A percentile compares a stretch with the other conserved stretches of the same genome.
phyloP scores from a whole-genome alignment of 2,888 invertebrate genomes.

The Chymomyza amoena region DNA sequence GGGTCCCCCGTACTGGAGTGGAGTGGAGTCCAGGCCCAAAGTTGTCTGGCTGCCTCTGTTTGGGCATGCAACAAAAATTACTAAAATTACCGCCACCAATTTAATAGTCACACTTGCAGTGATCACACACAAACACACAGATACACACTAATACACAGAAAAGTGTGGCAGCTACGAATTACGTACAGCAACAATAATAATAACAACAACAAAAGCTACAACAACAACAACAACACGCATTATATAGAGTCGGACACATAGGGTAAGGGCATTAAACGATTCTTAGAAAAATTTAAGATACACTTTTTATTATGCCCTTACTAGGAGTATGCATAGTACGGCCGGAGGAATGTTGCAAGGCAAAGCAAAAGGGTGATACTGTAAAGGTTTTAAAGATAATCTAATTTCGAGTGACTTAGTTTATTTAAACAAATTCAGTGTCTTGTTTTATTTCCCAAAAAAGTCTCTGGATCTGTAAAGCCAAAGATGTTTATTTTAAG shows the following conservation, averaged over 20 bases:
- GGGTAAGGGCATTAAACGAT: conserved; percentile 66
- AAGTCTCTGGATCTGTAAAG: no score
- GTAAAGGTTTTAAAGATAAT: no score
- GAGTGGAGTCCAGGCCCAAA: not conserved
- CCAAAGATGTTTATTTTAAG: no score
- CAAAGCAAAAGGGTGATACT: no score
- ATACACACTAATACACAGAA: conserved; percentile 18
- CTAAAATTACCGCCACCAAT: conserved; percentile 74
- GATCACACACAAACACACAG: conserved; percentile 25
- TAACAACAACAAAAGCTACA: conserved; percentile 44
- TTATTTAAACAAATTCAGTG: no score
- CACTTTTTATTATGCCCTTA: conserved; percentile 13
- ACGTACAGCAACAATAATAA: conserved; percentile 22
- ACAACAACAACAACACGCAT: conserved; percentile 29
- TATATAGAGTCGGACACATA: not conserved
- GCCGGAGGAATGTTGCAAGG: no score
- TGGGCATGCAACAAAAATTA: conserved; percentile 49
- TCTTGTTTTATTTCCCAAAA: no score
- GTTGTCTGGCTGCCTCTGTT: conserved; percentile 30
- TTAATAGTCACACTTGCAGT: conserved; percentile 72
- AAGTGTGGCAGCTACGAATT: conserved; percentile 7
- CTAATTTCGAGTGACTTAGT: no score
- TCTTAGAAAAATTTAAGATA: conserved; percentile 64
- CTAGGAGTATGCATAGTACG: not conserved
- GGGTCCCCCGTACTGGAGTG: no score